Base-by-base conservation (phyloP, 64 coral and sea anemone species). In the Stylophora pistillata region DNA sequence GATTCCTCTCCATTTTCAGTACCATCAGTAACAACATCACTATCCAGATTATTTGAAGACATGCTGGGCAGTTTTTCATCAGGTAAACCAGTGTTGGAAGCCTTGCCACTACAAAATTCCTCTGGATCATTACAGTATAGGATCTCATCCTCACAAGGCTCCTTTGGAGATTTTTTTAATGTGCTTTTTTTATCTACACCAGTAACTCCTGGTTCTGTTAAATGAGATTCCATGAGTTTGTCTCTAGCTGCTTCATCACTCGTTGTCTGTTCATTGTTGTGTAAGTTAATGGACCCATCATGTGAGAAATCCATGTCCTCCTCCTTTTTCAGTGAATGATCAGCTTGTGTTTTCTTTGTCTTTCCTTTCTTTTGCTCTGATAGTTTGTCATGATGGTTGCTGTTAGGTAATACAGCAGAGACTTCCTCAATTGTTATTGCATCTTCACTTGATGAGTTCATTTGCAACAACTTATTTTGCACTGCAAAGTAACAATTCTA, bases 21-120 rank as follows among this genome's bases (percentile, higher is more conserved):
- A 16, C 79, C 28, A 30, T 82, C 79, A 65, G 79, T 33, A 52
- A 82, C 79, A 66, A 25, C 58, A 52, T 82, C 79, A 65, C 65
- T 55, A 30, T 15, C 56, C 12, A 64, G 15, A 9, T 52, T 26
- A 31, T 25, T 26, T 31, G 29, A 27, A 14, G 2, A 54, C 41
- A 54, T 78, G 54, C 10, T 56, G 20, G n/a, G 41, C 37, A 47
- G 3, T 47, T 47, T 47, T 47, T 7, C 37, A 47, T 76, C 15
- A 53, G 74, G 74, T 55, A 33, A 32, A 14, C 10, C 15, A 74
- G 0, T 32, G 56, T 25, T 32, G 23, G 23, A 21, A 27, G 20
- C 7, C 0, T 25, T 68, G 1, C 20, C 21, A 27, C 9, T 28
- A 2, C 20, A 9, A 21, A 18, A 64, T 21, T 68, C 64, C 64